phyloP scores from a whole-genome alignment of 2,797 vertebrate genomes.

The Falco cherrug region DNA sequence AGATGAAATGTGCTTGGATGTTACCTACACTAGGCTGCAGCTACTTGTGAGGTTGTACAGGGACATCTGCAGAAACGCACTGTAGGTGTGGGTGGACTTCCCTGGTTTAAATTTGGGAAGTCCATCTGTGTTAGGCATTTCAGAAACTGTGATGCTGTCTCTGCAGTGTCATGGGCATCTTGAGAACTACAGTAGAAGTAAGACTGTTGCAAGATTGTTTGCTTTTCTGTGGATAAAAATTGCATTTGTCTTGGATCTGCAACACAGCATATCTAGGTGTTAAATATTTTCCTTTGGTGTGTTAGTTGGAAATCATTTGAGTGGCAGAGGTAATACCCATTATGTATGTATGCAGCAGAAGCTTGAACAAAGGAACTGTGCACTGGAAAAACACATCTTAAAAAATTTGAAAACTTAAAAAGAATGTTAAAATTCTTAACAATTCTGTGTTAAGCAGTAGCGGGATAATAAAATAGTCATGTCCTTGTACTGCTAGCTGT shows the following conservation, averaged over 20 bases:
- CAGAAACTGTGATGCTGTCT: background rate
- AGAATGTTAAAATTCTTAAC: background rate
- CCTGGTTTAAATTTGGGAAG: background rate
- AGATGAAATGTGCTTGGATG: background rate
- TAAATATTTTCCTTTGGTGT: conserved; percentile 18
- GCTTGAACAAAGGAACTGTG: background rate
- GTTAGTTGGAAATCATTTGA: background rate
- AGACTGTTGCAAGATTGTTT: background rate
- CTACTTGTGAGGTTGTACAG: background rate
- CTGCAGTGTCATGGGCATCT: background rate
- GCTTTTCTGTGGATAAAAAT: background rate
- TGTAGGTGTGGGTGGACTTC: background rate
- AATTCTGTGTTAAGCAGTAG: background rate
- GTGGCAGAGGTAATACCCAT: background rate
- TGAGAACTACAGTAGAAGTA: background rate
- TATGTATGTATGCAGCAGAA: background rate
- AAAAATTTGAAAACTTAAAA: background rate
- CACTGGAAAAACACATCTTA: background rate
- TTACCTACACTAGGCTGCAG: background rate
- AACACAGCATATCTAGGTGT: background rate
- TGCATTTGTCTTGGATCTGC: background rate
- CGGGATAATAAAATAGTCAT: background rate
- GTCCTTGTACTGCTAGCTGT: background rate
- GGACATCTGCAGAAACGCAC: background rate
- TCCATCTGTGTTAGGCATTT: background rate